These are phyloP conservation scores for Caenorhabditis doughertyi DNA, from an alignment of 2,888 invertebrate species.

Conservation along the genomic window DNA sequence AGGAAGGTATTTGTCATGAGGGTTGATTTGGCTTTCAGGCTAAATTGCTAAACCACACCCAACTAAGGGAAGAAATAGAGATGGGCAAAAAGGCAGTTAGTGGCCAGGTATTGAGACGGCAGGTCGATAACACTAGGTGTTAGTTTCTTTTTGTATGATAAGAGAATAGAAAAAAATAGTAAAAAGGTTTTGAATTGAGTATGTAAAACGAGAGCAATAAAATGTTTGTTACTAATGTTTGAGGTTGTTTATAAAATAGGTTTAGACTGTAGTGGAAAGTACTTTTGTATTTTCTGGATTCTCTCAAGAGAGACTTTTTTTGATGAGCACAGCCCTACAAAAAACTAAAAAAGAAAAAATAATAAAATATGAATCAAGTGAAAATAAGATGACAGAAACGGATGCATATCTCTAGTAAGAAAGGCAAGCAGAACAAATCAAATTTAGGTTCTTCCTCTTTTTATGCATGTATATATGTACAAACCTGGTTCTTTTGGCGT, in stretches of 20 bases:
- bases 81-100: slow-evolving; percentile 9
- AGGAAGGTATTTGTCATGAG: slow-evolving; percentile 4
- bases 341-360: background rate
- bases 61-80: background rate
- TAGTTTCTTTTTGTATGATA: slow-evolving; percentile 55
- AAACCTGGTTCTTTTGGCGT: slow-evolving; percentile 85
- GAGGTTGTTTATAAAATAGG: background rate
- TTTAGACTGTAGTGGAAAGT: too few species aligned
- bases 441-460: slow-evolving; percentile 32
- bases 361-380: background rate
- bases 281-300: too few species aligned
- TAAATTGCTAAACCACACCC: slow-evolving; percentile 52
- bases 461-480: slow-evolving; percentile 1
- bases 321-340: too few species aligned
- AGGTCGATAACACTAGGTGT: slow-evolving; percentile 45
- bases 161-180: slow-evolving; percentile 25
- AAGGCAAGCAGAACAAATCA: slow-evolving; percentile 36
- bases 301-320: too few species aligned
- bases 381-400: background rate
- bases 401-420: background rate
- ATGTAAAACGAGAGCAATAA: slow-evolving; percentile 2
- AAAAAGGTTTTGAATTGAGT: background rate
- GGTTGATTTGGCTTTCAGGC: slow-evolving; percentile 23
- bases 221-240: slow-evolving; percentile 20
- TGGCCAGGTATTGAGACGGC: slow-evolving; percentile 29